Base-by-base conservation (phyloP, 2,113 vertebrate species). In the Prionailurus bengalensis region DNA sequence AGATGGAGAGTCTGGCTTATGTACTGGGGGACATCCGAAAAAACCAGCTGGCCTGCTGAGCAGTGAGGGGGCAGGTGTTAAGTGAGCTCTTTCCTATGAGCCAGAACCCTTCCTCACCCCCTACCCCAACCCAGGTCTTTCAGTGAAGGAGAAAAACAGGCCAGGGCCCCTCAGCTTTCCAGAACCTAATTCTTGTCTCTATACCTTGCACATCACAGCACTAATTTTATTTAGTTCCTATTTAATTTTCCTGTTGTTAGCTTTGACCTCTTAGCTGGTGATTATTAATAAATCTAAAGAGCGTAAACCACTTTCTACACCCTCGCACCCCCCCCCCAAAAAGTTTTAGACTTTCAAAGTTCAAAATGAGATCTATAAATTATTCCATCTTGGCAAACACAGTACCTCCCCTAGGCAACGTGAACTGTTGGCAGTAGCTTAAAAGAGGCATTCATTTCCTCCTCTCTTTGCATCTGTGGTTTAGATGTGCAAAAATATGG, bases 371-470 rank as follows among this genome's bases (percentile, higher is more conserved):
- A 93, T 83, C 93, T 93, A 93, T 74, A 93, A 93, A 91, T 87
- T 65, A 93, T 73, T 90, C 81, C 66, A 55, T 87, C 92, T 97
- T 96, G 95, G 84, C 94, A 93, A 90, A 94, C 84, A 74, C 73
- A 76, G 89, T 42, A 68, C 81, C 86, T 93, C 79, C 85, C 68
- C 89, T 78, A 82, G 80, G 85, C 85, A 95, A 91, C 23, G 4
- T 78, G 95, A 76, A 90, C 92, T 87, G 91, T 63, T 94, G 91
- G 96, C 96, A 95, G 94, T 31, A 73, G 78, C 71, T 87, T 87
- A 68, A 82, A 92, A 95, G 74, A 97, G 36, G 53, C 84, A 82
- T 87, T 80, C 81, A 63, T 68, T 84, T 92, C 88, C 91, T 93
- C 78, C 39, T 70, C 70, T 78, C 90, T 97, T 76, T 93, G 89